These are phyloP conservation scores for Pipra filicauda DNA, from an alignment of 2,113 vertebrate species.

Conservation along the genomic window DNA sequence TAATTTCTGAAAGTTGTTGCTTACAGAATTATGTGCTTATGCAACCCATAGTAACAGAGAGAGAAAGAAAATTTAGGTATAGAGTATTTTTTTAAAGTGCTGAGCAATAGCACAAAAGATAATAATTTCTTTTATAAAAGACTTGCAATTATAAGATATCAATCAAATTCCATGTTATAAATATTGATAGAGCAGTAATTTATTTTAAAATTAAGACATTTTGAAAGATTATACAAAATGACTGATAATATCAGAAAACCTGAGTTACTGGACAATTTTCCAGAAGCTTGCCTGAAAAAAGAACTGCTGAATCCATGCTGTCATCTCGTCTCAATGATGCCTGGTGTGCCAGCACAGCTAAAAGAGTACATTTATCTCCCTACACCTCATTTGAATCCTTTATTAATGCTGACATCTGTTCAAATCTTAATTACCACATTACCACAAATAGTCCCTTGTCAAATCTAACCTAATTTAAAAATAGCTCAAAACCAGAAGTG, in stretches of 20 bases:
- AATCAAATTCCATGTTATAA: background rate
- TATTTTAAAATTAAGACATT: background rate
- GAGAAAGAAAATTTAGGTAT: background rate
- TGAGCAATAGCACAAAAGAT: background rate
- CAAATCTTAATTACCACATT: slow-evolving; percentile 76
- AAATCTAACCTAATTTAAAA: slow-evolving; percentile 62
- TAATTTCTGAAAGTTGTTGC: background rate
- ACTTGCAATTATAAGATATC: background rate
- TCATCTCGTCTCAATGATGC: slow-evolving; percentile 2
- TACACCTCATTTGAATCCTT: slow-evolving; percentile 71
- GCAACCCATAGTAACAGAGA: background rate
- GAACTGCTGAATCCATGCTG: slow-evolving; percentile 15
- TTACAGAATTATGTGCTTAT: background rate
- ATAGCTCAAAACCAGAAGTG: slow-evolving; percentile 64
- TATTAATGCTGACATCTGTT: slow-evolving; percentile 78
- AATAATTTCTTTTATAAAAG: background rate
- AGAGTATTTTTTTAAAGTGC: background rate
- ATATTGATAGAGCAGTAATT: background rate
- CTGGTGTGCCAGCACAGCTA: slow-evolving; percentile 1
- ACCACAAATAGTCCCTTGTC: slow-evolving; percentile 68
- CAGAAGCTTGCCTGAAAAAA: slow-evolving; percentile 2
- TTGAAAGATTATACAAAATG: background rate
- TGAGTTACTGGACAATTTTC: background rate
- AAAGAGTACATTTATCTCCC: slow-evolving; percentile 65
- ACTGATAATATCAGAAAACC: background rate